Evolutionary conservation across 1,140 invertebrate genomes (phyloP), one percentile per base, ranked within the genome.

Genomic region (Drosophila suzukii): DNA sequence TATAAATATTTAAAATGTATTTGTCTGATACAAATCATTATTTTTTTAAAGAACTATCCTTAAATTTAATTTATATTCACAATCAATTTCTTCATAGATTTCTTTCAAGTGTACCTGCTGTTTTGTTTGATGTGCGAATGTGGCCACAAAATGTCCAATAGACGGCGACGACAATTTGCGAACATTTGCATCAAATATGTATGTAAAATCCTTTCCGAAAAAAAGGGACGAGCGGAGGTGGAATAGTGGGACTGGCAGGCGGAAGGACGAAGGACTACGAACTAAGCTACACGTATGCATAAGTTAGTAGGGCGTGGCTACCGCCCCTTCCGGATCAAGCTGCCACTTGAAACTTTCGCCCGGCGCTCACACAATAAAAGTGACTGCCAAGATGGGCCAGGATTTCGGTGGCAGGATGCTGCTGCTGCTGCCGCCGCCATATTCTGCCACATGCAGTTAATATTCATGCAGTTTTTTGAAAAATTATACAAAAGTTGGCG

Each of bases 381-480:
- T 71, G 75, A 41, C 36, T 59, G 63, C 65, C 57, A 77, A 77
- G 78, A 75, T 68, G 75, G 57, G 50, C 49, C 46, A 49, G 34
- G 11, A 43, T 20, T 43, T 51, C 41, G 36, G 43, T 46, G 51
- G 49, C 46, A 24, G 32, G 39, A 62, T 46, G 46, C 43, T 41
- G 51, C 32, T 24, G 49, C 50, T 44, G 36, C 57, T 41, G 44
- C 41, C 32, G 51, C 27, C 36, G 51, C 51, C 51, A 59, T 47
- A 41, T 46, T 62, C 55, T 62, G 70, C 59, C 74, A 77, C 83
- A 80, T 88, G 83, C 84, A 88, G 84, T 88, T 88, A 88, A 88
- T 88, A 88, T 89, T 88, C 84, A 84, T 88, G 84, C 84, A 88
- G 76, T 88, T 86, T 76, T 81, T 88, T 88, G 73, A 84, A 81